phyloP scores from a whole-genome alignment of 2,888 invertebrate species.

The Sphaerophoria rueppellii region DNA sequence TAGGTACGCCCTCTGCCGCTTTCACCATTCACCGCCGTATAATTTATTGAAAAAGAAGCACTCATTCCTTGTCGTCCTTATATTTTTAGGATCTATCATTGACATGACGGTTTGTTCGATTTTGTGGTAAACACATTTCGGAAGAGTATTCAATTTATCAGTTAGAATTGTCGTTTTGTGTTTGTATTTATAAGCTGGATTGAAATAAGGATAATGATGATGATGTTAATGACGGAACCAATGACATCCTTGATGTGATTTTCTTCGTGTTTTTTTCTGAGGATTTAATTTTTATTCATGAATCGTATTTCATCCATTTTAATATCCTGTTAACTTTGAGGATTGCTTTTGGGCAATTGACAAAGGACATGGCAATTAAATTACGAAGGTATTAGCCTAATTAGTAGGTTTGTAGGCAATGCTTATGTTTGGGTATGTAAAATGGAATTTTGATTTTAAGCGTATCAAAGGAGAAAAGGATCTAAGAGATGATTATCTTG shows the following conservation, averaged over 20 bases:
- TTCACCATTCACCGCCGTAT: conserved; percentile 11
- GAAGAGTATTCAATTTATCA: conserved; percentile 44
- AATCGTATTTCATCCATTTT: neutral
- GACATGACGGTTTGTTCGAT: conserved; percentile 27
- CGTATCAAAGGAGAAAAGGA: no score
- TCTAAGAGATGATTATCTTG: no score
- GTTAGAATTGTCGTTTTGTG: conserved; percentile 21
- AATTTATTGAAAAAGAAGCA: conserved; percentile 59
- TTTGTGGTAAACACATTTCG: conserved; percentile 29
- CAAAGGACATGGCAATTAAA: conserved; percentile 22
- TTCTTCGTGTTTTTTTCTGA: neutral
- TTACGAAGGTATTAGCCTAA: conserved; percentile 1
- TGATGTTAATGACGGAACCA: conserved; percentile 15
- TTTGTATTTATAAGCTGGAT: neutral
- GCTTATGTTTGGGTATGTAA: no score
- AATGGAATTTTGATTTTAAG: no score
- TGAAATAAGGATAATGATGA: no score
- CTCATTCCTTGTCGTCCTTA: conserved; percentile 34
- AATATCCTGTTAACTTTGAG: conserved; percentile 17
- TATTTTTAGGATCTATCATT: conserved; percentile 28
- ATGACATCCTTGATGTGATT: conserved; percentile 18
- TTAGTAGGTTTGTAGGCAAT: neutral
- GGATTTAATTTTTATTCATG: neutral
- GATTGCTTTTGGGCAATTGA: neutral
- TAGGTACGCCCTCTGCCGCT: conserved; percentile 22